Evolutionary conservation across 2,797 vertebrate genomes (phyloP), one percentile per base, ranked within the genome.

Genomic region (Crax fasciolata): DNA sequence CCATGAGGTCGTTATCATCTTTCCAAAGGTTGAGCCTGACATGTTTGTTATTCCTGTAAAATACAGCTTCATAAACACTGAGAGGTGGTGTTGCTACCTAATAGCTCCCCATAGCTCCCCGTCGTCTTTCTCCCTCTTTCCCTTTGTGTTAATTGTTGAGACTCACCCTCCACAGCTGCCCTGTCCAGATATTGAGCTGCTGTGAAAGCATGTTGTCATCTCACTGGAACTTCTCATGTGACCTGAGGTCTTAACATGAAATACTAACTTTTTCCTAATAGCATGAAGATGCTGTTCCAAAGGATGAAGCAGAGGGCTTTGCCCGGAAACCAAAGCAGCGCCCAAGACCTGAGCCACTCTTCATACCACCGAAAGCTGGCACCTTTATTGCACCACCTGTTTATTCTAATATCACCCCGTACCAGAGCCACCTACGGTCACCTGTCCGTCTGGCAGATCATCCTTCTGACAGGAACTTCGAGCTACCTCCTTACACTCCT

Each of bases 371-470:
- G 8, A 99, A 99, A 95, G 98, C 98, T 0, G 98, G 98, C 96
- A 98, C 98, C 5, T 99, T 99, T 96, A 99, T 99, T 28, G 98
- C 98, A 19, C 99, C 99, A 4, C 98, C 99, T 0, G 96, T 99
- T 82, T 99, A 99, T 98, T 98, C 99, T 95, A 99, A 98, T 97
- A 98, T 99, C 97, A 99, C 99, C 3, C 98, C 99, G 0, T 99
- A 99, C 97, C 99, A 99, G 98, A 99, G 99, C 97, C 99, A 99
- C 97, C 98, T 99, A 7, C 98, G 99, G 41, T 99, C 99, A 2
- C 99, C 99, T 0, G 98, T 99, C 18, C 98, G 99, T 52, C 98
- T 99, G 17, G 97, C 98, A 1, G 99, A 99, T 92, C 98, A 99
- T 96, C 98, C 98, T 11, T 89, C 97, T 0, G 98, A 98, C 4